Evolutionary conservation across 2,113 vertebrate species (phyloP), one percentile per base, ranked within the genome.

Genomic region (Girardinichthys multiradiatus): DNA sequence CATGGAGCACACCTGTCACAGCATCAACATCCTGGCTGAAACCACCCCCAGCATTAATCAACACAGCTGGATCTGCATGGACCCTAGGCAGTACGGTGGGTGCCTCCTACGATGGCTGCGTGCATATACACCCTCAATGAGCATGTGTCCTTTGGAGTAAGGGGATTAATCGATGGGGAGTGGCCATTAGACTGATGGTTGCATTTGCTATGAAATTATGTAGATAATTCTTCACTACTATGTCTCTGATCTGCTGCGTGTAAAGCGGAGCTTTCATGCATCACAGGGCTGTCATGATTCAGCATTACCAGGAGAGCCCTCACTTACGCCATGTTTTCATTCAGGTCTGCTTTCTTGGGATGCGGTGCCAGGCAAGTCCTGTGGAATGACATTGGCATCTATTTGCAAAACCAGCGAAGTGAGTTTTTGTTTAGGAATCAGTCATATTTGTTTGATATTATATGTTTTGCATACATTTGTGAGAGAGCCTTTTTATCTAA

Each of bases 401-500:
- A 96, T 98, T 88, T 99, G 98, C 92, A 99, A 98, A 93, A 96
- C 95, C 83, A 95, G 94, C 0, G 97, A 99, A 95, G 98, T 98
- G 74, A 96, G 95, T 87, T 54, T 6, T 54, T 54, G 48, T 54
- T 17, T 21, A n/a, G 24, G 48, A 24, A n/a, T 54, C 3, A 9
- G 8, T 54, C 24, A 54, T n/a, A n/a, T 54, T 54, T 54, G 48
- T n/a, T 54, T 54, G 24, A 54, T n/a, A 3, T 29, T 24, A 8
- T 10, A 24, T 57, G 48, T 21, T 21, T 4, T 21, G 24, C 2
- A 15, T 28, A 10, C 7, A 3, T 29, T 24, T 57, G 35, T 42
- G 35, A 59, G 24, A 26, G 27, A 57, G n/a, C 4, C 10, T 63
- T 48, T 63, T 58, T 42, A 39, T 21, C 15, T 4, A 24, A 24